These are phyloP conservation scores for Papilio xuthus DNA, from an alignment of 1,140 invertebrate genomes.

Conservation along the genomic window DNA sequence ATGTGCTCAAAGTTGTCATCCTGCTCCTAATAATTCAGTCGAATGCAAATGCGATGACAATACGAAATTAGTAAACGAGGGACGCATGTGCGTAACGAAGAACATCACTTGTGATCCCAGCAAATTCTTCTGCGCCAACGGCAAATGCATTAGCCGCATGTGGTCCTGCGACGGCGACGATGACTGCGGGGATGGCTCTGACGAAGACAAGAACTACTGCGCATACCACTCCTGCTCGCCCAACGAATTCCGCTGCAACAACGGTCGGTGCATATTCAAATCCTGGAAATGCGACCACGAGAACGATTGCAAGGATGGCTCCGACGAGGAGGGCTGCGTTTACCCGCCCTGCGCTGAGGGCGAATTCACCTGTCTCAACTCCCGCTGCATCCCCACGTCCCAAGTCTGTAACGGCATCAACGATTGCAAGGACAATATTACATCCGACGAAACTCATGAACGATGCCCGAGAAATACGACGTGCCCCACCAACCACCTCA, in stretches of 20 bases:
- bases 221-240: constrained; percentile 95
- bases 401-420: constrained; percentile 97
- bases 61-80: constrained; percentile 95
- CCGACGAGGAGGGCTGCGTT: constrained; percentile 95
- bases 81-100: constrained; percentile 93
- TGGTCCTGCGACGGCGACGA: constrained; percentile 98
- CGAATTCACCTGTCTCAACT: constrained; percentile 96
- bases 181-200: constrained; percentile 96
- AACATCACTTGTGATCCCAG: constrained; percentile 93
- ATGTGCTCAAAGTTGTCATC: constrained; percentile 97
- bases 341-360: constrained; percentile 95
- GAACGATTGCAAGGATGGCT: constrained; percentile 97
- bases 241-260: constrained; percentile 96
- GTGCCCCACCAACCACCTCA: constrained; percentile 92
- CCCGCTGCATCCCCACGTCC: constrained; percentile 92
- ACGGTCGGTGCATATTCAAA: constrained; percentile 97
- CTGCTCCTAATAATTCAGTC: constrained; percentile 89
- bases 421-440: constrained; percentile 96
- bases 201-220: constrained; percentile 96
- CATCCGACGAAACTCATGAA: constrained; percentile 94
- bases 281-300: constrained; percentile 97
- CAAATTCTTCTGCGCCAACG: constrained; percentile 97
- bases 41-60: constrained; percentile 94
- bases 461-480: constrained; percentile 93
- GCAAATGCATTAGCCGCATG: constrained; percentile 96